Evolutionary conservation across 2,797 vertebrate genomes (phyloP), one percentile per base, ranked within the genome.

Genomic region (Meda fulgida): DNA sequence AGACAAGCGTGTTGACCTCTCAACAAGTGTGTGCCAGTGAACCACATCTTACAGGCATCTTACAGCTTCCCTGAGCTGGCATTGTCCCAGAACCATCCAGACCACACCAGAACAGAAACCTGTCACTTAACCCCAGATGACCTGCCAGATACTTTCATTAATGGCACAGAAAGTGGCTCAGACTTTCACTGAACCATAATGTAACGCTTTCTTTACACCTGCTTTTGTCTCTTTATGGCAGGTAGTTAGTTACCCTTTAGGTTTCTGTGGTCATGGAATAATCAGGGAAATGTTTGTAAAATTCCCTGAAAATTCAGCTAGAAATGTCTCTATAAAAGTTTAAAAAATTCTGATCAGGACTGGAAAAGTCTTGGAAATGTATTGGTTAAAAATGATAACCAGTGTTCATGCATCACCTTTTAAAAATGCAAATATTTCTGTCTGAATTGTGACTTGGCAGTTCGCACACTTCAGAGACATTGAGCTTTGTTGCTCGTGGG

Each of bases 111-210:
- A 53, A 48, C 11, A 34, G 23, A 55, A 76, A 11, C 48, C 11
- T 55, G 26, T 55, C 53, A 76, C 48, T 76, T 55, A 76, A 55
- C 73, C 31, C 72, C 48, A 76, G 23, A 55, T 55, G 31, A 55
- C 73, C 11, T 76, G 6, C 31, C 46, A 73, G 46, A 46, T 19
- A 29, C 43, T 73, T 51, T 73, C 26, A 21, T 29, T 18, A 23
- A 46, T 71, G 40, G 14, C 14, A 72, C 13, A 26, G 38, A 51
- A 46, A 43, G 69, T 71, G 69, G 13, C 69, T 46, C 26, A 48
- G 71, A 73, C 7, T 48, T 48, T 18, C 26, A 48, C 26, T 31
- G 9, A 73, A 73, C 43, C 26, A 31, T 73, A 19, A 31, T 46
- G 19, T 73, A 48, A 16, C 26, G 11, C 8, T 31, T 73, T 48